These are phyloP conservation scores for Bombus huntii DNA, from an alignment of 1,140 invertebrate genomes.

Conservation along the genomic window DNA sequence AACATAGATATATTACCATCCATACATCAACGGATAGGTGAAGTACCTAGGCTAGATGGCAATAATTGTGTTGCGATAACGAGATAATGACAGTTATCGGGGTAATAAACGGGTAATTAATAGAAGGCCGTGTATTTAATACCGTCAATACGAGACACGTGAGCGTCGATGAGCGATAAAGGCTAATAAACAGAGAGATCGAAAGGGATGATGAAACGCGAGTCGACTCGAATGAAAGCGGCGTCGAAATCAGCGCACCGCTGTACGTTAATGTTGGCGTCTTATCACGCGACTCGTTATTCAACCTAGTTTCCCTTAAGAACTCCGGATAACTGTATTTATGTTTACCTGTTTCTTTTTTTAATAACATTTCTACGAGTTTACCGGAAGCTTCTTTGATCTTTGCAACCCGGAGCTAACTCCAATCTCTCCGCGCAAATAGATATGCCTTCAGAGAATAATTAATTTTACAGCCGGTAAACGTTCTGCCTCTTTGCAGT, in stretches of 20 bases:
- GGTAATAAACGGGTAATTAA: slow-evolving; percentile 33
- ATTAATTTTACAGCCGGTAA: slow-evolving; percentile 42
- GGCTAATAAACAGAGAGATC: background rate
- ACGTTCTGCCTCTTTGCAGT: slow-evolving; percentile 31
- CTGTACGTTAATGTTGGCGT: background rate
- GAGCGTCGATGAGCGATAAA: background rate
- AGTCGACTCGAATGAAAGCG: no score
- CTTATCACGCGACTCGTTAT: background rate
- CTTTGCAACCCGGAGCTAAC: background rate
- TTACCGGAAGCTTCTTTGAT: slow-evolving; percentile 24
- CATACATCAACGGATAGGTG: no score
- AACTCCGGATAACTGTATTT: background rate
- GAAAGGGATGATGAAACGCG: no score
- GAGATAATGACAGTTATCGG: slow-evolving; percentile 4
- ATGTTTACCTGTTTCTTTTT: background rate
- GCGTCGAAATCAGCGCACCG: background rate
- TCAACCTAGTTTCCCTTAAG: background rate
- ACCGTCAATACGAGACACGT: background rate
- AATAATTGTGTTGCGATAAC: background rate
- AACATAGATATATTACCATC: background rate
- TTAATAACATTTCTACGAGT: slow-evolving; percentile 19
- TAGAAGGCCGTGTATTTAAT: background rate
- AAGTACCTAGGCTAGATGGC: background rate
- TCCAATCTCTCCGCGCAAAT: slow-evolving; percentile 31
- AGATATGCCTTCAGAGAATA: slow-evolving; percentile 40